Percentiles rank a stretch among this genome's conserved stretches.
Evolutionary conservation across 1,140 invertebrate species (phyloP).

Genomic region (Lordiphosa clarofinis): DNA sequence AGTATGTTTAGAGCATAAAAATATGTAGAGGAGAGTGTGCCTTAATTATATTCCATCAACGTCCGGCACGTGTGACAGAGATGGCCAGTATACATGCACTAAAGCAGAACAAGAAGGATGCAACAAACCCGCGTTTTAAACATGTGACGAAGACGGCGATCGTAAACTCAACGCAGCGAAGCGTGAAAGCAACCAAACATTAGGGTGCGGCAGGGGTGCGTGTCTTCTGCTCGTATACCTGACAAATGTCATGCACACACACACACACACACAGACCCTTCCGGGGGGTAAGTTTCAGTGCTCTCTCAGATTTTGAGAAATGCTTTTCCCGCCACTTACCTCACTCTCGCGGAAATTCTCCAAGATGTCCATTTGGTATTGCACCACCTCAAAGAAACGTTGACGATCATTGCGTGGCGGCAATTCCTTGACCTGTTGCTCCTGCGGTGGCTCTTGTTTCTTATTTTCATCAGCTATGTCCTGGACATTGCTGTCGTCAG

Average conservation of each 20-base stretch:
- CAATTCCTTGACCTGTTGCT: constrained; percentile 16
- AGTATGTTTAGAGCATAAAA: neutral
- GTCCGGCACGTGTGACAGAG: constrained; percentile 1
- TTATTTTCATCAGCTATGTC: constrained; percentile 2
- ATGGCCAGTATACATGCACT: neutral
- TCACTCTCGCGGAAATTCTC: constrained; percentile 87
- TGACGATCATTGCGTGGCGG: constrained; percentile 72
- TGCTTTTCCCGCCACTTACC: constrained; percentile 80
- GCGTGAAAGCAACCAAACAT: constrained; percentile 30
- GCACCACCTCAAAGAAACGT: constrained; percentile 83
- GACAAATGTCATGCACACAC: neutral
- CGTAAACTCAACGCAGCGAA: constrained; percentile 23
- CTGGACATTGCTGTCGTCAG: constrained; percentile 31
- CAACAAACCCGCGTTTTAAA: constrained; percentile 23
- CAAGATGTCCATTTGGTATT: constrained; percentile 90
- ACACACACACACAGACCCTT: too few relatives aligned
- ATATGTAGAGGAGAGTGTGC: neutral
- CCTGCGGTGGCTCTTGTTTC: constrained; percentile 2
- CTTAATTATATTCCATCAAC: neutral
- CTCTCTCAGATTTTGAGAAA: neutral
- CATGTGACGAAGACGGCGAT: constrained; percentile 28
- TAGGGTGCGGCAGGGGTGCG: constrained; percentile 36
- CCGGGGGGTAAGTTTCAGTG: neutral
- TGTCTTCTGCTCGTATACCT: constrained; percentile 9
- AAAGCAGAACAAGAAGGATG: constrained; percentile 2